Evolutionary conservation across 2,113 vertebrate genomes (phyloP).

Genomic region (Madoqua kirkii): DNA sequence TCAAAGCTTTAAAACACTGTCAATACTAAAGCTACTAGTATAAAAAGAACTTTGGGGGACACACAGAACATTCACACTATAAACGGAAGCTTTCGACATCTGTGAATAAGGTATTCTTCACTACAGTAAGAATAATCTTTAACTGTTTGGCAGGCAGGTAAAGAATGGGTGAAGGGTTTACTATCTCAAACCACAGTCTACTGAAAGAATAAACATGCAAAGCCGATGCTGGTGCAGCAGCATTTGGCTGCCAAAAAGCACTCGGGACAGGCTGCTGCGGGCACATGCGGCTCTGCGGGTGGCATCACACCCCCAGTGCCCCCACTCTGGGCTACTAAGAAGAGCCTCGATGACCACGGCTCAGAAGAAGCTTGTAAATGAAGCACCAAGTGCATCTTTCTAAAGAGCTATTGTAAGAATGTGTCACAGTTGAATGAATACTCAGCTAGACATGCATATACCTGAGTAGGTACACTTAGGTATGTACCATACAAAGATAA

Average conservation of each 20-base stretch:
- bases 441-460: background rate
- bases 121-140: background rate
- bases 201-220: background rate
- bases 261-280: background rate
- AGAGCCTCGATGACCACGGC: background rate
- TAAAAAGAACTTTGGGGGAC: constrained; percentile 36
- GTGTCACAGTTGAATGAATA: background rate
- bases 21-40: constrained; percentile 43
- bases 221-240: background rate
- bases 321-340: background rate
- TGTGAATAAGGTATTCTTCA: constrained; percentile 43
- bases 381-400: background rate
- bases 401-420: background rate
- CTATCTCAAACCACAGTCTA: background rate
- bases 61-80: constrained; percentile 8
- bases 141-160: constrained; percentile 47
- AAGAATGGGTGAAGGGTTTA: constrained; percentile 19
- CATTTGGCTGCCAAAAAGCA: background rate
- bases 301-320: background rate
- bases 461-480: background rate
- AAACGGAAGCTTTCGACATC: constrained; percentile 19
- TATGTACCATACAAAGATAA: background rate
- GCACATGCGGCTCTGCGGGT: background rate
- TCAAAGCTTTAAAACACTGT: constrained; percentile 49
- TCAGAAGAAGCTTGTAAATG: background rate